Evolutionary conservation across 2,797 vertebrate genomes (phyloP), one percentile per base, ranked within the genome.

Genomic region (Gorsachius magnificus): DNA sequence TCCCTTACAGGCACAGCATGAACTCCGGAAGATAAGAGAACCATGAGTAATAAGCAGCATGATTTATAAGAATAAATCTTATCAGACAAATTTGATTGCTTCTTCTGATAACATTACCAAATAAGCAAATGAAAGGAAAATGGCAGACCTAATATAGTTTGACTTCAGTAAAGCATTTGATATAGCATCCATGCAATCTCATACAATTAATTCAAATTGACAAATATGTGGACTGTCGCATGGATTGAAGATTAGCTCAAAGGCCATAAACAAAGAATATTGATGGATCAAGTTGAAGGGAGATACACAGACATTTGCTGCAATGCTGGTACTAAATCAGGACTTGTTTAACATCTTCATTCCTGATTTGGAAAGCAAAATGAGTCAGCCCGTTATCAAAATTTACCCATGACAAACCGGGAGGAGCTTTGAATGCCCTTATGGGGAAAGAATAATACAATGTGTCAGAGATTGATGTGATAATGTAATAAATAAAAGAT

Each of bases 151-250:
- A 97, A 97, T 97, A 75, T 45, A 90, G 91, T 93, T 97, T 96
- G 95, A 97, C 95, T 98, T 95, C 89, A 93, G 63, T 85, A 94
- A 96, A 96, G 72, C 83, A 90, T 97, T 96, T 97, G 90, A 96
- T 95, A 93, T 68, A 96, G 83, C 94, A 90, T 87, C 95, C 78
- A 94, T 91, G 96, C 97, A 97, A 96, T 94, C 94, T 96, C 69
- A 89, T 77, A 88, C 92, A 97, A 96, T 97, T 96, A 97, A 97
- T 98, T 97, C 85, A 97, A 97, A 97, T 96, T 96, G 96, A 94
- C 94, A 95, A 97, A 96, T 95, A 97, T 89, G 91, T 41, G 51
- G 90, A 80, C 90, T 96, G 97, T 97, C 53, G 33, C 95, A 93
- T 89, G 91, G 90, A 88, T 51, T 97, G 97, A 97, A 97, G 96